Evolutionary conservation across 2,113 vertebrate genomes (phyloP), one percentile per base, ranked within the genome.

Genomic region (Nesogale talazaci): DNA sequence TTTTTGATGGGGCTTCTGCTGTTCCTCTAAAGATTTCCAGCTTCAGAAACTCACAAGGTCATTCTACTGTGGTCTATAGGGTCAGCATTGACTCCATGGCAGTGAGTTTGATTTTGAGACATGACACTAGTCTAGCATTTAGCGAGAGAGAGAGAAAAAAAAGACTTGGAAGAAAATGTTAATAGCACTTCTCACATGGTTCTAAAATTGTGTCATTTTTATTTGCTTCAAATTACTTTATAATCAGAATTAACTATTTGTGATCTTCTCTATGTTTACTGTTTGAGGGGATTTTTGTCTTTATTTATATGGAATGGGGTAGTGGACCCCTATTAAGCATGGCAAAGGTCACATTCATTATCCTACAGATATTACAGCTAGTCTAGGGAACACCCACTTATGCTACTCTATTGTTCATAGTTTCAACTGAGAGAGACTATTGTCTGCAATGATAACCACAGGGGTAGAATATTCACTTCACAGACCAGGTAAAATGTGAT

Each of bases 341-440:
- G 89, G 86, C 5, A 94, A 97, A 93, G 85, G 92, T 92, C 90
- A 96, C 95, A 94, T 97, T 97, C 96, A 97, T 97, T 97, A 96
- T 97, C 93, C 94, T 89, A 86, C 86, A 96, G 96, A 96, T 97
- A 97, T 96, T 95, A 96, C 95, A 83, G 93, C 95, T 63, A 96
- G 90, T 97, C 94, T 96, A 97, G 89, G 92, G 85, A 96, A 95
- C 95, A 92, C 87, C 94, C 88, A 94, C 95, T 97, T 97, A 94
- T 97, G 95, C 95, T 92, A 94, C 94, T 95, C 94, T 92, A 93
- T 97, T 97, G 97, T 95, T 92, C 79, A 1, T 93, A 94, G 97
- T 98, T 96, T 96, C 96, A 97, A 94, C 91, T 96, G 96, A 97
- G 97, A 94, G 95, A 95, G 91, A 87, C 83, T 96, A 91, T 94